phyloP scores from a whole-genome alignment of 2,113 vertebrate species.

The Tachycineta bicolor region DNA sequence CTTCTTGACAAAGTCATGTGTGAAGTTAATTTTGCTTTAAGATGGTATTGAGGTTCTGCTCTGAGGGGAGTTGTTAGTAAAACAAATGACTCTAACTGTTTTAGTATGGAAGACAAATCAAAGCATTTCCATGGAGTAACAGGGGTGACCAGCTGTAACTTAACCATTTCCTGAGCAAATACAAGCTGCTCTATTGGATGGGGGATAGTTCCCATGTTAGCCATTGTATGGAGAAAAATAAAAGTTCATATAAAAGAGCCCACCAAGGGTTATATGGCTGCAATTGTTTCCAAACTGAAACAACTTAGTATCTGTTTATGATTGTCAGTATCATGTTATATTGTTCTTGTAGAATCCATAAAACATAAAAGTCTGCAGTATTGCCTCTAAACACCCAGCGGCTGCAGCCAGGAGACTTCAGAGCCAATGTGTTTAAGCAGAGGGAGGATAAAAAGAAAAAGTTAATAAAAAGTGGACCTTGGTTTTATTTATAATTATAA shows the following conservation, averaged over 20 bases:
- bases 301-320: constrained; percentile 77
- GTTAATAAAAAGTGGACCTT: constrained; percentile 41
- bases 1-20: constrained; percentile 65
- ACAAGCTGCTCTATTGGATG: constrained; percentile 50
- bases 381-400: constrained; percentile 50
- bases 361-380: constrained; percentile 66
- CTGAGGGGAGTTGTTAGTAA: constrained; percentile 65
- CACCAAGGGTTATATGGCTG: constrained; percentile 74
- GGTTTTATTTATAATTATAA: constrained; percentile 43
- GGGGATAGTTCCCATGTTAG: constrained; percentile 62
- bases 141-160: constrained; percentile 54
- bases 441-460: not conserved
- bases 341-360: constrained; percentile 77
- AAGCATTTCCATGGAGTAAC: constrained; percentile 66
- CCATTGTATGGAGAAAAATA: constrained; percentile 68
- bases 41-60: constrained; percentile 44
- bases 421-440: not conserved
- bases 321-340: constrained; percentile 73
- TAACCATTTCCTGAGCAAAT: constrained; percentile 75
- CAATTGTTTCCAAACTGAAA: constrained; percentile 74
- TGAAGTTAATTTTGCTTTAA: constrained; percentile 66
- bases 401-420: not conserved
- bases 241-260: constrained; percentile 75
- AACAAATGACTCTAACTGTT: constrained; percentile 67
- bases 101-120: constrained; percentile 73